A percentile compares a stretch with the other conserved stretches of the same genome.
Evolutionary conservation across 1,140 invertebrate genomes (phyloP).

Genomic region (Pseudomyrmex gracilis): DNA sequence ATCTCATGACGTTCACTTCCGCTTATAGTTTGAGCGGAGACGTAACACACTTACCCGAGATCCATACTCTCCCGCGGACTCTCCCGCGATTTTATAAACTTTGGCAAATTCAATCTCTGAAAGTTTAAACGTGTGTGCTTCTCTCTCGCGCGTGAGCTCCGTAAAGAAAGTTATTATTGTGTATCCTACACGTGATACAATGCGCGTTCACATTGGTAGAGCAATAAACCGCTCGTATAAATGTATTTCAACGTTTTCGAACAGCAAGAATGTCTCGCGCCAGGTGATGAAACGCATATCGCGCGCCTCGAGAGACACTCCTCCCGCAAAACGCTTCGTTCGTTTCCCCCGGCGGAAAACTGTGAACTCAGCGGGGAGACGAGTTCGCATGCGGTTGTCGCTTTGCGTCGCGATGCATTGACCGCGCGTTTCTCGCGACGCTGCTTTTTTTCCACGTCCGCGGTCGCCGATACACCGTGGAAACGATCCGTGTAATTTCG

Average conservation of each 20-base stretch:
- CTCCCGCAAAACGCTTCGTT: neutral
- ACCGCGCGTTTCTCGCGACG: neutral
- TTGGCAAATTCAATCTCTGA: slow-evolving; percentile 52
- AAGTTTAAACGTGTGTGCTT: slow-evolving; percentile 41
- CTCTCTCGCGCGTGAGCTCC: neutral
- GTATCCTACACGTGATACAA: neutral
- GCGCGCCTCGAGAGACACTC: neutral
- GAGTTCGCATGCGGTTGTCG: neutral
- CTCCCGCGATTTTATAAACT: slow-evolving; percentile 49
- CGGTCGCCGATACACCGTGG: slow-evolving; percentile 56
- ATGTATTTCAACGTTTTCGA: neutral
- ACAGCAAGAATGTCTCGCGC: neutral
- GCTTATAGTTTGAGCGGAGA: slow-evolving; percentile 52
- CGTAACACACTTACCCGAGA: slow-evolving; percentile 28
- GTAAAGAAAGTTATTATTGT: slow-evolving; percentile 22
- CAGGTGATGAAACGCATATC: neutral
- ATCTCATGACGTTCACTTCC: slow-evolving; percentile 48
- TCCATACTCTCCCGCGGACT: neutral
- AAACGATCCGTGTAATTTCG: slow-evolving; percentile 78
- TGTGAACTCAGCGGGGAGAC: neutral
- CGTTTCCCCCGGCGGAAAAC: neutral
- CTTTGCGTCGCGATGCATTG: slow-evolving; percentile 20
- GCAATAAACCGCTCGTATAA: too few species aligned
- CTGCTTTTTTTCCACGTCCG: neutral
- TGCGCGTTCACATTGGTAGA: too few species aligned